Percentiles rank a stretch among this genome's conserved stretches.
Conservation (phyloP, 23 tunicate species). For the Aplidium turbinatum region DNA sequence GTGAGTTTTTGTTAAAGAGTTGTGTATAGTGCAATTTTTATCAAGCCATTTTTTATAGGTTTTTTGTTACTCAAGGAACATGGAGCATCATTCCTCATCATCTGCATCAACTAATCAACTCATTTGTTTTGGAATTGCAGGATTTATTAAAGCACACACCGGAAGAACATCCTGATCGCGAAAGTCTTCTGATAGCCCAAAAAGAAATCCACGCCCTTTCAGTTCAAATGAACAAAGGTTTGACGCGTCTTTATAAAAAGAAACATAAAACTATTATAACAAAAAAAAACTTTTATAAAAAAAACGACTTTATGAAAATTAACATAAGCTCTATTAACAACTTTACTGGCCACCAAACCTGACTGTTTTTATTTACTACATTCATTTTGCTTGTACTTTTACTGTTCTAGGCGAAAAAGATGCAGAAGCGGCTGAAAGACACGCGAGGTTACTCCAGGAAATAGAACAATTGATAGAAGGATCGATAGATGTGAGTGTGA, state of each 20-base stretch:
- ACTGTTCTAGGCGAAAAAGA: constrained; percentile 54
- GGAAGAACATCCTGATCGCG: constrained; percentile 65
- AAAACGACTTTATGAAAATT: too few relatives aligned
- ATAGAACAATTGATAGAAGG: constrained; percentile 83
- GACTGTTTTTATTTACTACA: too few relatives aligned
- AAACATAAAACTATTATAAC: too few relatives aligned
- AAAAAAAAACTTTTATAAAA: too few relatives aligned
- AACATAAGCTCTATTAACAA: too few relatives aligned
- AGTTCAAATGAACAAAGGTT: constrained; percentile 84
- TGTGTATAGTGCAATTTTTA: too few relatives aligned
- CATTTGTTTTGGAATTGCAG: constrained; percentile 15
- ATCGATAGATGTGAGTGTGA: constrained; percentile 46
- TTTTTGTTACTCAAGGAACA: background rate
- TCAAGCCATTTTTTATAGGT: background rate
- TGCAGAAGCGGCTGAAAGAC: constrained; percentile 68
- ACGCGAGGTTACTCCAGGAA: constrained; percentile 57
- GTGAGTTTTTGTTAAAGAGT: too few relatives aligned
- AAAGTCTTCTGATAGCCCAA: constrained; percentile 63
- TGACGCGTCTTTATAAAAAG: too few relatives aligned
- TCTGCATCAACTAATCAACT: too few relatives aligned
- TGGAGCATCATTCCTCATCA: too few relatives aligned
- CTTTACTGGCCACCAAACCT: too few relatives aligned
- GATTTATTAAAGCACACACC: constrained; percentile 91
- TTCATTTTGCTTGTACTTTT: background rate
- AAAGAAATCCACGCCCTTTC: constrained; percentile 81